phyloP scores from a whole-genome alignment of 1,140 invertebrate species.

The Rhynchophorus ferrugineus region DNA sequence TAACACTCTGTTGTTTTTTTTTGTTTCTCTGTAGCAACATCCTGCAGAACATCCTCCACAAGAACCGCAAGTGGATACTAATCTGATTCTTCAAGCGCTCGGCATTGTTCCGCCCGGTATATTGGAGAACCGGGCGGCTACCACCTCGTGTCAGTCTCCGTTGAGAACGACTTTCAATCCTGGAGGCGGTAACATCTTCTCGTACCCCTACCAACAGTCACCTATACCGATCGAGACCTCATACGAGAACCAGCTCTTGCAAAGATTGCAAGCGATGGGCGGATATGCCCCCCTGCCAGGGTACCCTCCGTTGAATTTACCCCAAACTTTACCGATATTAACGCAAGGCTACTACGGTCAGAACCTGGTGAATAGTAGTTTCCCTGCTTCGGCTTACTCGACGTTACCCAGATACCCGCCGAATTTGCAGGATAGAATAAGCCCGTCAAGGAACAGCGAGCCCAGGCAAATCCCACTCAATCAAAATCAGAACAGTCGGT shows the following conservation, averaged over 20 bases:
- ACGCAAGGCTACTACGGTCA: conserved; percentile 19
- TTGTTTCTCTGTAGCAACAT: conserved; percentile 14
- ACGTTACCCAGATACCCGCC: conserved; percentile 26
- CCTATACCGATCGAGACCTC: conserved; percentile 23
- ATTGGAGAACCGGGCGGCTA: conserved; percentile 35
- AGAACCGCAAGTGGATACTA: conserved; percentile 26
- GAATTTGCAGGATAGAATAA: conserved; percentile 33
- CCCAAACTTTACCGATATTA: conserved; percentile 24
- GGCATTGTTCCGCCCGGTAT: conserved; percentile 31
- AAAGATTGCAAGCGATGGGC: conserved; percentile 33
- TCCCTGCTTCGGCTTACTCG: conserved; percentile 27
- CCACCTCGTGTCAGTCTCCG: conserved; percentile 32
- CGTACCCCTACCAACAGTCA: conserved; percentile 27
- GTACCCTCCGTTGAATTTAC: conserved; percentile 26
- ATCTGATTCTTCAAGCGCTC: conserved; percentile 31
- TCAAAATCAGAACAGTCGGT: conserved; percentile 28
- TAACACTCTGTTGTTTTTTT: too few species aligned
- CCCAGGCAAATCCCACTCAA: conserved; percentile 21
- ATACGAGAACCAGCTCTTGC: conserved; percentile 33
- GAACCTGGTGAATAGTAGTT: conserved; percentile 35
- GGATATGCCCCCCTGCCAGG: conserved; percentile 26
- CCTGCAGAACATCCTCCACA: conserved; percentile 1
- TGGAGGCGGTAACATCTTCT: conserved; percentile 27
- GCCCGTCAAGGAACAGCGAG: conserved; percentile 30
- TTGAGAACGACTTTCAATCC: conserved; percentile 31